Evolutionary conservation across 1,140 invertebrate genomes (phyloP).

Genomic region (Lepidurus arcticus): DNA sequence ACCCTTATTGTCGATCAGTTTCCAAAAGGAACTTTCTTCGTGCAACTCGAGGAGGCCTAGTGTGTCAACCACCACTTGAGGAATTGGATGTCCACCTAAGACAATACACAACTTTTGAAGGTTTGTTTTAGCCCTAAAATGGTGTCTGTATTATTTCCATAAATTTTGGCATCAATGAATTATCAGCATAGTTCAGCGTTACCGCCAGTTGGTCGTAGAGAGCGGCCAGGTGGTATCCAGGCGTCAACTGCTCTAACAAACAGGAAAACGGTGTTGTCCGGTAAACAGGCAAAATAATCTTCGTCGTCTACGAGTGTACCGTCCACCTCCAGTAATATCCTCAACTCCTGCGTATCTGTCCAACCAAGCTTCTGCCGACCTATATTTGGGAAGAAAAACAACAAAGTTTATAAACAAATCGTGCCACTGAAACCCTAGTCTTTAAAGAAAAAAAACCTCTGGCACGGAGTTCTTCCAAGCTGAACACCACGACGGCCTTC

Average conservation of each 20-base stretch:
- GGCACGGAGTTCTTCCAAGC: constrained; percentile 82
- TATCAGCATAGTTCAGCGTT: constrained; percentile 2
- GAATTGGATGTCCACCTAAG: constrained; percentile 76
- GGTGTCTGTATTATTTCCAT: not conserved
- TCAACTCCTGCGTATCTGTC: constrained; percentile 62
- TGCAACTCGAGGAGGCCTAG: constrained; percentile 26
- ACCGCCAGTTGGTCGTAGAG: not conserved
- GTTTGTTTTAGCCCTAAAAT: not conserved
- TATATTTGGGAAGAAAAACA: constrained; percentile 42
- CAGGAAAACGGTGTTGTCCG: constrained; percentile 82
- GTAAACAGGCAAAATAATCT: constrained; percentile 83
- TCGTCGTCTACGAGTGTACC: constrained; percentile 92
- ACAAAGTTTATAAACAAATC: not conserved
- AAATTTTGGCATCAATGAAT: constrained; percentile 37
- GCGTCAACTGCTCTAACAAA: constrained; percentile 78
- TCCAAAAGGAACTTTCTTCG: constrained; percentile 68
- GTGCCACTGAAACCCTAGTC: not conserved
- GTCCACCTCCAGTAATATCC: constrained; percentile 84
- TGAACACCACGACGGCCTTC: constrained; percentile 86
- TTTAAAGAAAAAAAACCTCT: constrained; percentile 52
- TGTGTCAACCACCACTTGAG: constrained; percentile 92
- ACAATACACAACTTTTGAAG: not conserved
- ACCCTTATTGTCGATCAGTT: constrained; percentile 93
- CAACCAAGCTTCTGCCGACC: constrained; percentile 85
- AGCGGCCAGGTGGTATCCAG: constrained; percentile 63